A percentile compares a stretch with the other conserved stretches of the same genome.
These are phyloP conservation scores for Cariama cristata DNA, from an alignment of 2,113 vertebrate species.

Conservation along the genomic window DNA sequence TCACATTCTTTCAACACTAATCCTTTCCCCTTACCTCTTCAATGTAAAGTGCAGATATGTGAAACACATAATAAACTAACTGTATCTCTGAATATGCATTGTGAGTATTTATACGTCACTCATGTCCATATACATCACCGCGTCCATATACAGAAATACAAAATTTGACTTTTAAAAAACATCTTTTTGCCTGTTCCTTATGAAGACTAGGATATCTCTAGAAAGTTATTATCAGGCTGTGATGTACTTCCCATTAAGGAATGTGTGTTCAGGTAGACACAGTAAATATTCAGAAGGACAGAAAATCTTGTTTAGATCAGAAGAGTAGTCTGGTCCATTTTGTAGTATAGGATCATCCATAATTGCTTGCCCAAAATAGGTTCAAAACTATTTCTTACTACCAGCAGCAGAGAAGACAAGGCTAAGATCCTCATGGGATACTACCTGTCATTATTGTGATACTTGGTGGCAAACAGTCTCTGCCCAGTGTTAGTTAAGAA, in stretches of 20 bases:
- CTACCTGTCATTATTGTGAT: not conserved
- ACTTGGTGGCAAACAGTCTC: not conserved
- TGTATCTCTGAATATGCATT: not conserved
- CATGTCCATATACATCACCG: too few relatives aligned
- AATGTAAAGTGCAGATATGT: not conserved
- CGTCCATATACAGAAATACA: not conserved
- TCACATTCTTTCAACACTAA: not conserved
- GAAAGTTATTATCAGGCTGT: not conserved
- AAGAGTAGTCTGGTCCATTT: not conserved
- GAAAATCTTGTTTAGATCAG: not conserved
- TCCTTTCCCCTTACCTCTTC: not conserved
- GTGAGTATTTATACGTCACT: not conserved
- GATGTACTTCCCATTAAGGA: not conserved
- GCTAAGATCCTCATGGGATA: not conserved
- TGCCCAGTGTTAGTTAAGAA: not conserved
- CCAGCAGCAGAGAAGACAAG: not conserved
- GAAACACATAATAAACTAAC: not conserved
- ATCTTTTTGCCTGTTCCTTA: too few relatives aligned
- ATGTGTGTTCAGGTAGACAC: fast-evolving
- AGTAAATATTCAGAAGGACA: not conserved
- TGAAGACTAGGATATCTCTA: not conserved
- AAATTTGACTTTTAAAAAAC: not conserved
- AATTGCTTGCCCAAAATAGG: not conserved
- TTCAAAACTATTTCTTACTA: not conserved
- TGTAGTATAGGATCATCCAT: not conserved